A percentile compares a stretch with the other conserved stretches of the same genome.
phyloP scores from a whole-genome alignment of 2,797 vertebrate species.

The Syndactyla subalaris region DNA sequence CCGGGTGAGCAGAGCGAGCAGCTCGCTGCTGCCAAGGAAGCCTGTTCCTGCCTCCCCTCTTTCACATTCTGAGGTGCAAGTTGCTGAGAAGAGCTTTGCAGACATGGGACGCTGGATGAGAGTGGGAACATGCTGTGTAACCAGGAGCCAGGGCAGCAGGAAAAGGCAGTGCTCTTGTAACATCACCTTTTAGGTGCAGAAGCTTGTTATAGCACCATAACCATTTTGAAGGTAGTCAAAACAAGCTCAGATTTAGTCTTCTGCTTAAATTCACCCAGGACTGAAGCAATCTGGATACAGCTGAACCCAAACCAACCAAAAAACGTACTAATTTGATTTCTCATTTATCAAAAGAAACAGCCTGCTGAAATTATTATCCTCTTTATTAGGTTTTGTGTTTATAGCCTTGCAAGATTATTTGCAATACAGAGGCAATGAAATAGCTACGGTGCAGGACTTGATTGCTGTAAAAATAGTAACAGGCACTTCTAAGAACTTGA shows the following conservation, averaged over 20 bases:
- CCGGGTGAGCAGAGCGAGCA: accelerated
- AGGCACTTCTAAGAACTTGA: not conserved
- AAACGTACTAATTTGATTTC: not conserved
- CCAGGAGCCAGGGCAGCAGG: not conserved
- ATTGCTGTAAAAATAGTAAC: not conserved
- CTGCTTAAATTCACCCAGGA: not conserved
- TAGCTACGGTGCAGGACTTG: not conserved
- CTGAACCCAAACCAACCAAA: not conserved
- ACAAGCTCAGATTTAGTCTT: not conserved
- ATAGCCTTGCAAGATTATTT: not conserved
- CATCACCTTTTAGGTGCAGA: not conserved
- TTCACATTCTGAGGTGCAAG: too few relatives aligned
- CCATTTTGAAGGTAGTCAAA: not conserved
- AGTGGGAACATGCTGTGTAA: not conserved
- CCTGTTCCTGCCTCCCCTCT: not conserved
- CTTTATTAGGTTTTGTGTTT: not conserved
- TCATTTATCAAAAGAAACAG: not conserved
- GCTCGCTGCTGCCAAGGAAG: not conserved
- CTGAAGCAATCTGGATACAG: not conserved
- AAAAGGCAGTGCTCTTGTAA: not conserved
- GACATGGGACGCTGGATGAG: not conserved
- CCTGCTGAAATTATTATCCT: not conserved
- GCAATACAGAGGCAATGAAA: not conserved
- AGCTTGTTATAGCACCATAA: not conserved
- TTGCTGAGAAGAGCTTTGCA: not conserved